Evolutionary conservation across 2,113 vertebrate species (phyloP).

Genomic region (Furnarius figulus): DNA sequence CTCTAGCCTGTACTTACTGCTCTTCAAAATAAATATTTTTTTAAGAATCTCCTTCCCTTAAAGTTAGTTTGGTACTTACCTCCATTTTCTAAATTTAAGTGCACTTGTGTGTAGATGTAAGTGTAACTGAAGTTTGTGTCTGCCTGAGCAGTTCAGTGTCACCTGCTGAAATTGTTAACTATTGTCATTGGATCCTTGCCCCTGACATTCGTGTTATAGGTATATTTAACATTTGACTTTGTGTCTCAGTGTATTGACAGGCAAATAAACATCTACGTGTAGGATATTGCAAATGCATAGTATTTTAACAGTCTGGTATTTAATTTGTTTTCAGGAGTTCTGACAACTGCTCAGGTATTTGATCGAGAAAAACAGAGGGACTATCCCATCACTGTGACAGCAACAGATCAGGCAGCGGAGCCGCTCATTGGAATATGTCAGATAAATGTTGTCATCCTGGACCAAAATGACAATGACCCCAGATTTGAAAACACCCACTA

Average conservation of each 20-base stretch:
- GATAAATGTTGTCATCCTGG: constrained; percentile 86
- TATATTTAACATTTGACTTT: neutral
- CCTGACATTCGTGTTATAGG: neutral
- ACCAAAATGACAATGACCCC: constrained; percentile 91
- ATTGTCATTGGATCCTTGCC: neutral
- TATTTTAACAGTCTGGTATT: neutral
- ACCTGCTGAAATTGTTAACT: neutral
- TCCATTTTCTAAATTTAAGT: neutral
- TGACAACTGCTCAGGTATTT: constrained; percentile 84
- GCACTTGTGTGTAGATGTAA: neutral
- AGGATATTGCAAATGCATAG: neutral
- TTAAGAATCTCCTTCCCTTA: neutral
- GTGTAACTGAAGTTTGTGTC: neutral
- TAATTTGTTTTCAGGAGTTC: constrained; percentile 74
- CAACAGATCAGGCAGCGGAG: constrained; percentile 86
- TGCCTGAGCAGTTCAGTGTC: neutral
- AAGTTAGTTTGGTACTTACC: neutral
- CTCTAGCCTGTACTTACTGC: neutral
- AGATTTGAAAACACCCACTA: constrained; percentile 90
- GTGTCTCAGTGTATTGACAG: neutral
- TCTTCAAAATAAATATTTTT: neutral
- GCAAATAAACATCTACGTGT: neutral
- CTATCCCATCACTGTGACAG: constrained; percentile 86
- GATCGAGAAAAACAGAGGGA: constrained; percentile 89
- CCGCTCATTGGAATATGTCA: constrained; percentile 90